phyloP scores from a whole-genome alignment of 1,140 invertebrate species.

The Euborellia annulipes region DNA sequence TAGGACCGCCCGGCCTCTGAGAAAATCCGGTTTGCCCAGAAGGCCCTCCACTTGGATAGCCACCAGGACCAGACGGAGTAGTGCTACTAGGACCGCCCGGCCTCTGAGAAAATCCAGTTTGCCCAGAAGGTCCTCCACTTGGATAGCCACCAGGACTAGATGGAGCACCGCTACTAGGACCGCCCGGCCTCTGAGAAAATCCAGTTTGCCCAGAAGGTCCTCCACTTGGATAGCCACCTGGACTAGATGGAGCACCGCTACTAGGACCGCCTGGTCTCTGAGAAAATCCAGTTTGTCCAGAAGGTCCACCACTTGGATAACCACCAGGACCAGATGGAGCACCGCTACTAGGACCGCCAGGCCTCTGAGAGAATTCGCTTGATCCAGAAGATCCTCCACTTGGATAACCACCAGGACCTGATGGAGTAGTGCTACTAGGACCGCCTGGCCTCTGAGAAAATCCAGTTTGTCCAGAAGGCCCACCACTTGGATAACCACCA shows the following conservation, averaged over 20 bases:
- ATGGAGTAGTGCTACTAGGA: constrained; percentile 12
- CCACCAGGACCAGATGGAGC: constrained; percentile 17
- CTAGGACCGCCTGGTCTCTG: constrained; percentile 3
- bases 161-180: neutral
- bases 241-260: constrained; percentile 17
- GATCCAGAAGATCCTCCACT: neutral
- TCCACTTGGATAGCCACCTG: constrained; percentile 8
- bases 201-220: too few relatives aligned
- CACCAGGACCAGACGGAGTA: constrained; percentile 3
- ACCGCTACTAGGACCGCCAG: constrained; percentile 5
- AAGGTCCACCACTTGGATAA: constrained; percentile 1
- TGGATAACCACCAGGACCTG: constrained; percentile 14
- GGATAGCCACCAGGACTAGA: constrained; percentile 7
- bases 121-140: constrained; percentile 3
- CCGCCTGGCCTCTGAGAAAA: constrained; percentile 1
- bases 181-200: neutral
- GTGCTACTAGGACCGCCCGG: constrained; percentile 1
- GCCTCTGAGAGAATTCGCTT: neutral
- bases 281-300: neutral
- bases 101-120: neutral
- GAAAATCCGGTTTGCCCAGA: neutral
- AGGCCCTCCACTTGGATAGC: constrained; percentile 8
- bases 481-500: constrained; percentile 6
- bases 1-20: neutral
- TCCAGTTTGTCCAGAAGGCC: neutral